Conservation (phyloP, 1,140 invertebrate genomes). For the Saccostrea echinata region DNA sequence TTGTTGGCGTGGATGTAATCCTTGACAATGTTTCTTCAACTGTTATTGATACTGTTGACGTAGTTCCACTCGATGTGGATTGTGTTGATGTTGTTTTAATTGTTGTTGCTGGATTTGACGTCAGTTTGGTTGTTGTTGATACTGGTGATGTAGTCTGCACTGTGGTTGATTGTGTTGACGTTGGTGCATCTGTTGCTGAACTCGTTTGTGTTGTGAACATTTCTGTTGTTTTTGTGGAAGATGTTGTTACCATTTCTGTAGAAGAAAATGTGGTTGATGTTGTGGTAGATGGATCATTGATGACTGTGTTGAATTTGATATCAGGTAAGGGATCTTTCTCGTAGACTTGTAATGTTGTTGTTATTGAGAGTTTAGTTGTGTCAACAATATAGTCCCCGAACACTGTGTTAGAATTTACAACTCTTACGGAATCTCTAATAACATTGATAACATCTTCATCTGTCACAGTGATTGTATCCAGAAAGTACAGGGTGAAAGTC, state of each 20-base stretch:
- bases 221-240: neutral
- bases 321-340: neutral
- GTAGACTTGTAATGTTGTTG: neutral
- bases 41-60: neutral
- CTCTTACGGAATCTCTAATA: neutral
- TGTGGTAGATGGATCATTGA: too few species aligned
- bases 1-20: too few species aligned
- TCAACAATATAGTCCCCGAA: neutral
- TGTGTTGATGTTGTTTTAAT: neutral
- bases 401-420: neutral
- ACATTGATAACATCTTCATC: neutral
- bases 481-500: neutral
- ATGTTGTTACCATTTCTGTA: neutral
- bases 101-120: neutral
- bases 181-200: too few species aligned
- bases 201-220: neutral
- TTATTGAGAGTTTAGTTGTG: neutral
- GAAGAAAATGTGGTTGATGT: neutral
- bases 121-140: neutral
- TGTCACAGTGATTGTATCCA: neutral
- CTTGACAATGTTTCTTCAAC: too few species aligned
- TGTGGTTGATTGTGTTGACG: too few species aligned
- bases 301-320: neutral
- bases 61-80: neutral
- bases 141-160: neutral